Evolutionary conservation across 2,113 vertebrate genomes (phyloP).

Genomic region (Dicaeum eximium): DNA sequence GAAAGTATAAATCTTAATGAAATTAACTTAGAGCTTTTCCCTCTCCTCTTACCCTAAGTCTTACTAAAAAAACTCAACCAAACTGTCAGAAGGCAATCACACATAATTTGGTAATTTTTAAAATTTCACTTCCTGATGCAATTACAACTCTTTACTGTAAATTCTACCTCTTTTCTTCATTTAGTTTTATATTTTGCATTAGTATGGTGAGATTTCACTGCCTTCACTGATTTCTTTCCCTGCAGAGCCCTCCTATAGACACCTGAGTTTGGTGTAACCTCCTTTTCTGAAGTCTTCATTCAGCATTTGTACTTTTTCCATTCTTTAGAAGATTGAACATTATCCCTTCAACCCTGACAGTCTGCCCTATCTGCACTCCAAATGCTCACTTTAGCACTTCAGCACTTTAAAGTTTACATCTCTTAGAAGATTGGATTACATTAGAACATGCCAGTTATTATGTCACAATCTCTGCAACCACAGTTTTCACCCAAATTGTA

Average conservation of each 20-base stretch:
- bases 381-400: too few relatives aligned
- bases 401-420: too few relatives aligned
- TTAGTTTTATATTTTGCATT: neutral
- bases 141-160: neutral
- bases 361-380: neutral
- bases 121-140: neutral
- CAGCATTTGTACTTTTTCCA: neutral
- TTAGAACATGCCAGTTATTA: too few relatives aligned
- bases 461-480: too few relatives aligned
- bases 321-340: neutral
- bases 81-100: neutral
- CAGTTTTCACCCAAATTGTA: too few relatives aligned
- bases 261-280: neutral
- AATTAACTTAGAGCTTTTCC: neutral
- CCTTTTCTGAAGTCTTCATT: neutral
- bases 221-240: neutral
- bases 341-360: neutral
- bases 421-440: too few relatives aligned
- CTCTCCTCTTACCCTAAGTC: neutral
- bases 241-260: neutral
- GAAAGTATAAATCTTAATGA: neutral
- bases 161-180: neutral
- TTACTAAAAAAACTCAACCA: neutral
- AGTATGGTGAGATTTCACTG: neutral
- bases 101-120: neutral